Base-by-base conservation (phyloP, 2,888 invertebrate species). In the Drosophila acutilabella region DNA sequence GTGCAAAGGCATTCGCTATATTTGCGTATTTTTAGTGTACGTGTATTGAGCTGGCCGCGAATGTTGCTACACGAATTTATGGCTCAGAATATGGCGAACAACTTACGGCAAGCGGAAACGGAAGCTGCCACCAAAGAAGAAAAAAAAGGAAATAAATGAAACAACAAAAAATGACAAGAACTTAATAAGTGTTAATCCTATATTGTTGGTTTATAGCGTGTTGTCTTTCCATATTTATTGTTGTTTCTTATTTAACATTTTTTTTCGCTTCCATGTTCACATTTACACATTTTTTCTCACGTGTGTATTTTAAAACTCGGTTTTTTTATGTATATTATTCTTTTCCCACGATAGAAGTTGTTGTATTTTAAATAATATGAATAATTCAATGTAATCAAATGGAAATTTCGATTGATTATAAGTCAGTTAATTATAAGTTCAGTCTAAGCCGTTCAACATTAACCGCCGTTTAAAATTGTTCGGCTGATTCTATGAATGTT, bases 111-210 rank as follows among this genome's bases (percentile, higher is more conserved):
- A 41, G 26, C 41, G 54, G 53, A 47, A 71, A 50, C 58, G 61
- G 54, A 64, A 60, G 69, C 69, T 36, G 59, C 42, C 23, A 40
- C 64, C 65, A 45, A 10, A 23, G 51, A 41, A 53, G 7, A 23
- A 53, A 40, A 53, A 69, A 56, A 18, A 7, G 7, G 13, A 26
- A 3, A 45, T 33, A 30, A 23, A 23, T 23, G 14, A 13, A 54
- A 40, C 33, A 42, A 20, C 51, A 26, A 52, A 10, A 33, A 11
- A 11, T 44, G 1, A 45, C 23, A 58, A 53, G 67, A 67, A 71
- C 79, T 70, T 76, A 83, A 83, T 77, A 84, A 77, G 70, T 87
- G 84, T 87, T 84, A 83, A 87, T 83, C 81, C 81, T 65, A 84
- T 87, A 78, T 74, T 64, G 81, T 71, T 84, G 74, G 69, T 56